Percentiles rank a stretch among this genome's conserved stretches.
phyloP scores from a whole-genome alignment of 1,140 invertebrate species.

The Whitmania pigra region DNA sequence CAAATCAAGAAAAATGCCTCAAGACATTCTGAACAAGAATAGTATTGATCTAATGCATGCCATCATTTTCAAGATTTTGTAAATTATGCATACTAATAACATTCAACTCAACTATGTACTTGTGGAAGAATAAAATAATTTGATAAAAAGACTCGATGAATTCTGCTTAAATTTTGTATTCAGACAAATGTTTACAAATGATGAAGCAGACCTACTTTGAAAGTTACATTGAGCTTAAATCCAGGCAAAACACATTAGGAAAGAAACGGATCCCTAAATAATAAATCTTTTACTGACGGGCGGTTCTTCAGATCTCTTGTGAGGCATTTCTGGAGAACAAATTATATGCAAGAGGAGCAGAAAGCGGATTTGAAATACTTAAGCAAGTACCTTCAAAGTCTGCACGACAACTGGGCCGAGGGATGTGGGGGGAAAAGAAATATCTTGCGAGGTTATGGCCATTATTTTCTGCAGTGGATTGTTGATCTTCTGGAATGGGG shows the following conservation, averaged over 20 bases:
- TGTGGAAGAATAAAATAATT: neutral
- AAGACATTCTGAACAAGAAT: too few relatives aligned
- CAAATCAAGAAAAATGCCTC: too few relatives aligned
- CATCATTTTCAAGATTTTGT: too few relatives aligned
- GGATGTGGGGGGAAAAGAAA: constrained; percentile 55
- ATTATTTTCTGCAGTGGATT: constrained; percentile 60
- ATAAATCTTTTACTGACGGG: constrained; percentile 57
- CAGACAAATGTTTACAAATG: too few relatives aligned
- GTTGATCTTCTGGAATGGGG: constrained; percentile 75
- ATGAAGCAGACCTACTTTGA: too few relatives aligned
- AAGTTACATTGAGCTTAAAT: too few relatives aligned
- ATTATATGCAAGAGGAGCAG: neutral
- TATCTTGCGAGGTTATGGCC: constrained; percentile 63
- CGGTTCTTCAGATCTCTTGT: constrained; percentile 55
- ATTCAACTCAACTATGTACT: too few relatives aligned
- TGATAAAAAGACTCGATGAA: too few relatives aligned
- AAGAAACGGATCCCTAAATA: constrained; percentile 56
- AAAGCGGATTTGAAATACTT: neutral
- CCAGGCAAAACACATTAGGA: constrained; percentile 21
- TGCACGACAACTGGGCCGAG: constrained; percentile 38
- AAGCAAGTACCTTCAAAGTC: constrained; percentile 32
- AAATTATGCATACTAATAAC: neutral
- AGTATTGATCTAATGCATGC: too few relatives aligned
- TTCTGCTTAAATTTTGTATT: too few relatives aligned
- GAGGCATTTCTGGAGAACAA: constrained; percentile 50